Conservation (phyloP, 2,888 invertebrate genomes). For the Imbricaverruca yamaguchii region DNA sequence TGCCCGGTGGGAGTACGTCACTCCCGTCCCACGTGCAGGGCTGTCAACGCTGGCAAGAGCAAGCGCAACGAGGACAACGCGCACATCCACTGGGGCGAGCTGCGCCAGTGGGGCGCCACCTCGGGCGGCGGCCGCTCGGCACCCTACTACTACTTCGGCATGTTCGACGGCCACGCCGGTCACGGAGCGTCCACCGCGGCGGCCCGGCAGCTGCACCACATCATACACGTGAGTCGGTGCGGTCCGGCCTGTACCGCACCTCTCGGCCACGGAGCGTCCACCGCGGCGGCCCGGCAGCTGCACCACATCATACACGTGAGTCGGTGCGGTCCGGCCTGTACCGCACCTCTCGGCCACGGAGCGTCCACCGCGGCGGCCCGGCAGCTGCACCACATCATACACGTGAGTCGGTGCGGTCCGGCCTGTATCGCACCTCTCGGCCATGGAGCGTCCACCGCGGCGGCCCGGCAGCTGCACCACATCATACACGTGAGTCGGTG, state of each 20-base stretch:
- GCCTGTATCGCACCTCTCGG: too few species aligned
- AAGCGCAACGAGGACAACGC: conserved; percentile 71
- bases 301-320: conserved; percentile 67
- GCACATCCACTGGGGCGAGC: conserved; percentile 37
- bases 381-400: neutral
- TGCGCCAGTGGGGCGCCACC: conserved; percentile 29
- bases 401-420: neutral
- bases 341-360: conserved; percentile 65
- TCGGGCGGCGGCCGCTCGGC: conserved; percentile 41
- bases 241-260: too few species aligned
- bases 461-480: too few species aligned
- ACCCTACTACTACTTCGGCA: conserved; percentile 65
- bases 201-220: conserved; percentile 65
- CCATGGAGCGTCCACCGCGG: conserved; percentile 55
- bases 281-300: conserved; percentile 65
- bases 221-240: conserved; percentile 55
- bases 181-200: conserved; percentile 69
- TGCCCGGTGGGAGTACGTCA: too few species aligned
- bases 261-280: conserved; percentile 62
- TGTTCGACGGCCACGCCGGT: conserved; percentile 82
- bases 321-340: too few species aligned
- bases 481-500: too few species aligned
- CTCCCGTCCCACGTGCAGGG: conserved; percentile 23
- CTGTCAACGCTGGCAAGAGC: conserved; percentile 69
- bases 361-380: conserved; percentile 52